Evolutionary conservation across 2,113 vertebrate species (phyloP).

Genomic region (Notothenia rossii): DNA sequence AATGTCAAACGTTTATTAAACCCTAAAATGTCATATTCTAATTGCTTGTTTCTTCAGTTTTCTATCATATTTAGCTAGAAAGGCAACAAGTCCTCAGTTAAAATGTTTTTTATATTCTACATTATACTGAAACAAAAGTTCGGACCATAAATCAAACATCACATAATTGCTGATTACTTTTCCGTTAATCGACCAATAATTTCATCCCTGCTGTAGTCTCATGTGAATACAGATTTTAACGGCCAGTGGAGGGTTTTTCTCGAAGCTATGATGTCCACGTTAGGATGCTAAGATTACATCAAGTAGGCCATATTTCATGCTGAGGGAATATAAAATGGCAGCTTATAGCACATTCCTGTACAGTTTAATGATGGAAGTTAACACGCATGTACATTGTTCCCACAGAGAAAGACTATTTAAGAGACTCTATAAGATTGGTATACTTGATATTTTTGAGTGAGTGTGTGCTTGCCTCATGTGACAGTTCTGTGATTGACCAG

Average conservation of each 20-base stretch:
- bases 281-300: slow-evolving; percentile 21
- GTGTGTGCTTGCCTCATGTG: slow-evolving; percentile 13
- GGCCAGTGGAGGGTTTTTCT: not conserved
- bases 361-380: slow-evolving; percentile 34
- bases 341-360: slow-evolving; percentile 10
- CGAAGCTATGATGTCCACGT: not conserved
- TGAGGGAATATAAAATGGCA: slow-evolving; percentile 16
- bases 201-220: not conserved
- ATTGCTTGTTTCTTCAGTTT: not conserved
- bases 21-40: not conserved
- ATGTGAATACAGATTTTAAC: not conserved
- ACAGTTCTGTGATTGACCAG: slow-evolving; percentile 26
- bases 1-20: not conserved
- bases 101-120: not conserved
- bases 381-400: slow-evolving; percentile 19
- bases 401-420: slow-evolving; percentile 13
- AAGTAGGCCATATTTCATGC: slow-evolving; percentile 10
- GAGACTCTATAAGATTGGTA: not conserved
- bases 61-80: not conserved
- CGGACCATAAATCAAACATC: not conserved
- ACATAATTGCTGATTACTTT: not conserved
- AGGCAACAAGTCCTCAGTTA: not conserved
- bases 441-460: not conserved
- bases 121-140: not conserved
- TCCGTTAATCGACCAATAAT: not conserved